These are phyloP conservation scores for Bos javanicus DNA, from an alignment of 2,113 vertebrate species.

Conservation along the genomic window DNA sequence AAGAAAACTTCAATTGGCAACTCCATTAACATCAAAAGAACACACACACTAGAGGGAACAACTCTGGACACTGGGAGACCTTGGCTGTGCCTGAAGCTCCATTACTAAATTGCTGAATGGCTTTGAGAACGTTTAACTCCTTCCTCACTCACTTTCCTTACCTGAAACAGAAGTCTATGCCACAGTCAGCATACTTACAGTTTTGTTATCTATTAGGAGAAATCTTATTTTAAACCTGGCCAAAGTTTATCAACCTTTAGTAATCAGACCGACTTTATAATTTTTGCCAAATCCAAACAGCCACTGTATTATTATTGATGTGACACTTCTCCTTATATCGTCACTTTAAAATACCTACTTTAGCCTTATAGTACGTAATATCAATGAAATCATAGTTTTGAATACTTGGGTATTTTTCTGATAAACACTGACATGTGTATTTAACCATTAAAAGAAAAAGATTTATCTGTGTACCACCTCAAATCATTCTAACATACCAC, in stretches of 20 bases:
- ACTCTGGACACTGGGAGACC: neutral
- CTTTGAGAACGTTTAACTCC: neutral
- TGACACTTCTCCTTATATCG: neutral
- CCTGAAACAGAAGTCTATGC: neutral
- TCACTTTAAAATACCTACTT: neutral
- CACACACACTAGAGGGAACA: neutral
- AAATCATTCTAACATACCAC: neutral
- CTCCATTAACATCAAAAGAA: neutral
- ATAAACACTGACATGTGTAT: neutral
- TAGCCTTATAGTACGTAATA: neutral
- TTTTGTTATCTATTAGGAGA: neutral
- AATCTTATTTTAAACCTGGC: neutral
- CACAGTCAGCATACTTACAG: neutral
- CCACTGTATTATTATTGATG: neutral
- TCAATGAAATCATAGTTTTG: neutral
- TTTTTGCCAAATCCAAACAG: neutral
- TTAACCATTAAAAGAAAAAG: neutral
- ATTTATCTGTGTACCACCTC: neutral
- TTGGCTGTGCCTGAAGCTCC: neutral
- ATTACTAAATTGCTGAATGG: neutral
- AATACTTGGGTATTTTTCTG: neutral
- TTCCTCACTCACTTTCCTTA: neutral
- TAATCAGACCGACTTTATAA: neutral
- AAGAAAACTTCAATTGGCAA: slow-evolving; percentile 56
- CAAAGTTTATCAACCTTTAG: neutral